Percentiles rank a stretch among this genome's conserved stretches.
phyloP scores from a whole-genome alignment of 2,113 vertebrate species.

The Irena cyanogastra region DNA sequence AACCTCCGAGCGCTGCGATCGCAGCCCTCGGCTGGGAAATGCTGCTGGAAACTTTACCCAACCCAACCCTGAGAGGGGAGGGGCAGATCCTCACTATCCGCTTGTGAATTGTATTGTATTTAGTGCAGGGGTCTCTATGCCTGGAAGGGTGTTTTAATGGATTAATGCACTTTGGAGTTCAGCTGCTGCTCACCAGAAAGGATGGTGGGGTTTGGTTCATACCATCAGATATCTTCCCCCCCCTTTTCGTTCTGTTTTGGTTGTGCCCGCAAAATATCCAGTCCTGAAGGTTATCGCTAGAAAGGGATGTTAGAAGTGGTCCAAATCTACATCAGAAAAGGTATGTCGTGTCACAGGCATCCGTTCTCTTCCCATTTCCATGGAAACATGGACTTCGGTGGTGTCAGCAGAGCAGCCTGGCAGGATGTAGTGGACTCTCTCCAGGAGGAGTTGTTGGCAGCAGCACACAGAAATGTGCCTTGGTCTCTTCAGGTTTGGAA shows the following conservation, averaged over 20 bases:
- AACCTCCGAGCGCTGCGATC: neutral
- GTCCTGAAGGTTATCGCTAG: neutral
- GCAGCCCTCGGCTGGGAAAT: neutral
- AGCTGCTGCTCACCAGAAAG: neutral
- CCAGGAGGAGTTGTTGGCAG: neutral
- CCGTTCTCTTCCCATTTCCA: conserved; percentile 40
- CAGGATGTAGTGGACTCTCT: neutral
- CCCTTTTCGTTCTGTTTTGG: neutral
- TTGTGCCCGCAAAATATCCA: neutral
- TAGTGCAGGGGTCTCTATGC: neutral
- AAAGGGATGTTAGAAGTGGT: neutral
- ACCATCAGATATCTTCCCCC: neutral
- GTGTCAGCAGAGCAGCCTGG: neutral
- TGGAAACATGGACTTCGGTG: conserved; percentile 16
- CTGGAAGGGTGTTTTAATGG: neutral
- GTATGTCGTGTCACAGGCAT: neutral
- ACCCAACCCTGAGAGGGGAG: neutral
- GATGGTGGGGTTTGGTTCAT: neutral
- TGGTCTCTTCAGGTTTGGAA: neutral
- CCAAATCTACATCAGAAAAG: neutral
- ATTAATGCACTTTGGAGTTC: neutral
- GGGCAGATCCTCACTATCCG: fast-evolving
- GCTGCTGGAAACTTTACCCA: neutral
- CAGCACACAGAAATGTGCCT: neutral
- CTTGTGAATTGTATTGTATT: neutral